Evolutionary conservation across 2,888 invertebrate species (phyloP).

Genomic region (Hypercompe scribonia): DNA sequence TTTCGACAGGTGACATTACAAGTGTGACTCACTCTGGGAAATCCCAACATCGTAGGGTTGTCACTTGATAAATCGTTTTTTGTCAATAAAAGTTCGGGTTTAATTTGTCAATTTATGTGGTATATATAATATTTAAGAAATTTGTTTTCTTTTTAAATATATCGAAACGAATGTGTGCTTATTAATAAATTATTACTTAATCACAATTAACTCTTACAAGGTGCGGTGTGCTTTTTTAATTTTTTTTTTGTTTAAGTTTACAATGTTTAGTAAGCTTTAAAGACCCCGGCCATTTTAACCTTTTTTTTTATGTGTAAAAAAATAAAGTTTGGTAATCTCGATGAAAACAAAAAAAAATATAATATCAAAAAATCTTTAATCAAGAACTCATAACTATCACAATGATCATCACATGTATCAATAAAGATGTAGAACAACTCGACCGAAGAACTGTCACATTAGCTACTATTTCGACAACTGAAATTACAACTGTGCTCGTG

Average conservation of each 20-base stretch:
- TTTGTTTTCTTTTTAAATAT: too few relatives aligned
- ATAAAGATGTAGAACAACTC: not conserved
- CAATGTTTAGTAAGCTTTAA: too few relatives aligned
- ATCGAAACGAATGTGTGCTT: too few relatives aligned
- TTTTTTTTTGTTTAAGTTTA: too few relatives aligned
- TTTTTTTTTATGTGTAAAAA: too few relatives aligned
- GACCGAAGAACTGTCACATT: not conserved
- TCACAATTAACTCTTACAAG: too few relatives aligned
- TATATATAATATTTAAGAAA: too few relatives aligned
- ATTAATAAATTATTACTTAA: too few relatives aligned
- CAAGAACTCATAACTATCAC: not conserved
- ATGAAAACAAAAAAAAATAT: not conserved
- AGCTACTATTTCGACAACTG: slow-evolving; percentile 8
- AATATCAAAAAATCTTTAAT: not conserved
- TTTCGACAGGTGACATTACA: slow-evolving; percentile 55
- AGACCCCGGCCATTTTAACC: too few relatives aligned
- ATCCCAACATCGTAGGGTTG: slow-evolving; percentile 53
- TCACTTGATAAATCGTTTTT: slow-evolving; percentile 12
- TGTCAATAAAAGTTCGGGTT: not conserved
- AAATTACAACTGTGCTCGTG: slow-evolving; percentile 20
- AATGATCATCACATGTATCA: not conserved
- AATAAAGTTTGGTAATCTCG: too few relatives aligned
- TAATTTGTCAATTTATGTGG: too few relatives aligned
- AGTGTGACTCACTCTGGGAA: slow-evolving; percentile 60
- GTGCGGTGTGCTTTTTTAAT: too few relatives aligned